phyloP scores from a whole-genome alignment of 30 jellyfish, hydroid and myxozoan genomes.

The Aurelia aurita complex sp. Pacific region DNA sequence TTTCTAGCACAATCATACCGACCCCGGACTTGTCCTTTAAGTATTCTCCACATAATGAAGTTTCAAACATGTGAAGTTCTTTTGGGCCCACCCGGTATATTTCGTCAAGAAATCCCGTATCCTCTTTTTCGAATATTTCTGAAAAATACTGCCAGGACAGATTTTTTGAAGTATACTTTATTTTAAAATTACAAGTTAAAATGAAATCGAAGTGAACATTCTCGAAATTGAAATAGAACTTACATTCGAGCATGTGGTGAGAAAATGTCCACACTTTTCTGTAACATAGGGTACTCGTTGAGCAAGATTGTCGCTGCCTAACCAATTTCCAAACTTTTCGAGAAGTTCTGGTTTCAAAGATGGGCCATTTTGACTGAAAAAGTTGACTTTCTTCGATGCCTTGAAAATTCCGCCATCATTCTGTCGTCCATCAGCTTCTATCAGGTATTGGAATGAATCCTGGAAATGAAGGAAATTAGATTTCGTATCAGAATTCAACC shows the following conservation, averaged over 20 bases:
- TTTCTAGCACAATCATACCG: no score
- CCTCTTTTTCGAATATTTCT: no score
- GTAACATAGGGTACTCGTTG: constrained; percentile 28
- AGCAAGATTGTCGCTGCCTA: constrained; percentile 40
- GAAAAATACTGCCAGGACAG: no score
- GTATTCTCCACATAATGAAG: no score
- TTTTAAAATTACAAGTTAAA: no score
- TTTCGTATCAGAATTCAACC: no score
- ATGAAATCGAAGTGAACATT: neutral
- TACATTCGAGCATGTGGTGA: constrained; percentile 55
- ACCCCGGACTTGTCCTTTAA: no score
- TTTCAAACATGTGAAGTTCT: no score
- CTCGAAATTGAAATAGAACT: neutral
- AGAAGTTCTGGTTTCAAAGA: constrained; percentile 37
- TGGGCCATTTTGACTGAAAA: constrained; percentile 23
- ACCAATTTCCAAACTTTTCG: constrained; percentile 66
- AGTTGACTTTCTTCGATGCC: constrained; percentile 30
- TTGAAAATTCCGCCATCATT: constrained; percentile 89
- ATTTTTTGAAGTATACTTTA: no score
- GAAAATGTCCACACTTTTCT: constrained; percentile 39
- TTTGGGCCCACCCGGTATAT: no score
- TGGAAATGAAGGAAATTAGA: neutral
- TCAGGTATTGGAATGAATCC: constrained; percentile 75
- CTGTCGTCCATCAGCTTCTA: constrained; percentile 85
- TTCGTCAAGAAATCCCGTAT: no score